Evolutionary conservation across 2,797 vertebrate species (phyloP), one percentile per base, ranked within the genome.

Genomic region (Menidia menidia): DNA sequence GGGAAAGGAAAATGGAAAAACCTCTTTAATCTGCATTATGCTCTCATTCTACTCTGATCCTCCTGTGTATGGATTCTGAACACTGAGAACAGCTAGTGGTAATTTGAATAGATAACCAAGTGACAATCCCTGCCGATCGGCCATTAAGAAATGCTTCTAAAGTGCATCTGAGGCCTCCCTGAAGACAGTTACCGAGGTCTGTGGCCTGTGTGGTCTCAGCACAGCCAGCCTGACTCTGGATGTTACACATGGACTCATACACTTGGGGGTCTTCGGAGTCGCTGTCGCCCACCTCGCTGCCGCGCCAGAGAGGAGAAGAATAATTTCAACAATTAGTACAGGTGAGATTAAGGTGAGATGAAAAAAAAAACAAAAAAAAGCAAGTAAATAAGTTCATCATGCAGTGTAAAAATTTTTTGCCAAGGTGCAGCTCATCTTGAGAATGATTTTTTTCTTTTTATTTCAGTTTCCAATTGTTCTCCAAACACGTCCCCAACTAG

Each of bases 171-270:
- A 51, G 13, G 18, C 31, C 14, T 1, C 15, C 25, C 2, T 25
- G 16, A 52, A 25, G 52, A 44, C 16, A 0, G 0, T 77, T 92
- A 97, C 97, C 95, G 31, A 84, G 91, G 68, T 89, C 90, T 82
- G 91, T 0, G 81, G 89, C 67, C 77, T 81, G 91, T 1, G 87
- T 71, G 0, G 92, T 60, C 2, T 92, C 90, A 0, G 74, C 57
- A 8, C 78, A 72, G 0, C 64, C 72, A 67, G 87, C 92, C 80
- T 97, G 96, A 60, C 94, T 93, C 87, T 96, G 96, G 64, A 98
- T 96, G 76, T 97, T 97, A 87, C 94, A 98, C 97, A 98, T 99
- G 19, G 97, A 96, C 90, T 98, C 97, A 15, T 98, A 99, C 7
- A 92, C 96, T 55, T 94, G 94, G 4, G 93, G 96, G 16, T 98